Percentiles rank a stretch among this genome's conserved stretches.
phyloP scores from a whole-genome alignment of 2,113 vertebrate genomes.

The Galemys pyrenaicus region DNA sequence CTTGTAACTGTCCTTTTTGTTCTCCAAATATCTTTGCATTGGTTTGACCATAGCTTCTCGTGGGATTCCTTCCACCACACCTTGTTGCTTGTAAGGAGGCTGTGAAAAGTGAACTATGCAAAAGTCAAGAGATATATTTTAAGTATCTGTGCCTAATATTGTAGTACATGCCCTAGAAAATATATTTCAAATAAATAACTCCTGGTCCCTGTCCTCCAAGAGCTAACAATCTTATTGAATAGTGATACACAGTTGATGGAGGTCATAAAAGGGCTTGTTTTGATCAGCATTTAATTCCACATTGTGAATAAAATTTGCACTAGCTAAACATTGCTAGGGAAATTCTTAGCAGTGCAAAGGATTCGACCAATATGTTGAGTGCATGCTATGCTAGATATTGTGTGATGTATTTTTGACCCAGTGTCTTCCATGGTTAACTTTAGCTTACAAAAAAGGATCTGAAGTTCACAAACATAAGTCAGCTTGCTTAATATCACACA shows the following conservation, averaged over 20 bases:
- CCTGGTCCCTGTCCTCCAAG: not conserved
- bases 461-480: not conserved
- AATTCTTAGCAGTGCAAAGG: not conserved
- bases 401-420: not conserved
- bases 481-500: not conserved
- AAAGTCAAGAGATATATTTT: not conserved
- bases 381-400: not conserved
- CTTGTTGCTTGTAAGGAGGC: not conserved
- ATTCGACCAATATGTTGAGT: not conserved
- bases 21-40: too few relatives aligned
- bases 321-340: not conserved
- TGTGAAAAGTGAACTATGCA: not conserved
- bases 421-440: not conserved
- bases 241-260: not conserved
- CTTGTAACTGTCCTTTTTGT: not conserved
- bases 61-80: not conserved
- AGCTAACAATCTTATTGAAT: not conserved
- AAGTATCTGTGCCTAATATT: not conserved
- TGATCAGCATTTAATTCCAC: not conserved
- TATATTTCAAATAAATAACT: not conserved
- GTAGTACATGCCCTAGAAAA: not conserved
- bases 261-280: not conserved
- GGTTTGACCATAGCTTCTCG: too few relatives aligned
- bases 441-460: not conserved
- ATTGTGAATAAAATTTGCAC: not conserved